Base-by-base conservation (phyloP, 1,140 invertebrate species). In the Caenorhabditis tropicalis region DNA sequence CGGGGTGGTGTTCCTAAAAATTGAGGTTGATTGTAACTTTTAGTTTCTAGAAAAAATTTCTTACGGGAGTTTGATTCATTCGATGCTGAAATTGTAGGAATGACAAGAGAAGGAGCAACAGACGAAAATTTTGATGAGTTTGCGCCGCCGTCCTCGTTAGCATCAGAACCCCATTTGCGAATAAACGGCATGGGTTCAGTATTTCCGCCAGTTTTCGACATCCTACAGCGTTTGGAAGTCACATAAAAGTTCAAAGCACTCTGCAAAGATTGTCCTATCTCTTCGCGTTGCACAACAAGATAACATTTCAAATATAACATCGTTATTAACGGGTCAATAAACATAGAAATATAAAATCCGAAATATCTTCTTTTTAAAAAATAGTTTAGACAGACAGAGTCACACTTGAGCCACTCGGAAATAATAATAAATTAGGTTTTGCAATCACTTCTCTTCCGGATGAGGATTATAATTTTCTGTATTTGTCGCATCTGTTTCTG, bases 121-220 rank as follows among this genome's bases (percentile, higher is more conserved):
- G 65, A 43, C 19, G 36, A n/a, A 0, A 29, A 1, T 5, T 2
- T 33, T 19, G 58, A 33, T 43, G 39, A 65, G 15, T 10, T 4
- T n/a, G 1, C 81, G 36, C 31, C 21, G 1, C 31, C 43, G 43
- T 74, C 60, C 4, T 24, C 56, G 19, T 70, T 53, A 29, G 70
- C 81, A 31, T 74, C 85, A 15, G 79, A 79, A 21, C 89, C 89
- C 85, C 86, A 90, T 81, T 89, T 88, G 6, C 89, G 86, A 2
- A 90, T 79, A 79, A 90, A 90, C 43, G 89, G 87, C 89, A 90
- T 89, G 6, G 89, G 89, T 80, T 90, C 89, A 15, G 82, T 87
- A 70, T 90, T 90, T 15, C 88, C 89, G n/a, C 89, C 89, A 36
- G 89, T 88, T 49, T 81, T 87, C 24, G 58, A 65, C 83, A 84